Conservation (phyloP, 1,140 invertebrate genomes). For the Drosophila saltans region DNA sequence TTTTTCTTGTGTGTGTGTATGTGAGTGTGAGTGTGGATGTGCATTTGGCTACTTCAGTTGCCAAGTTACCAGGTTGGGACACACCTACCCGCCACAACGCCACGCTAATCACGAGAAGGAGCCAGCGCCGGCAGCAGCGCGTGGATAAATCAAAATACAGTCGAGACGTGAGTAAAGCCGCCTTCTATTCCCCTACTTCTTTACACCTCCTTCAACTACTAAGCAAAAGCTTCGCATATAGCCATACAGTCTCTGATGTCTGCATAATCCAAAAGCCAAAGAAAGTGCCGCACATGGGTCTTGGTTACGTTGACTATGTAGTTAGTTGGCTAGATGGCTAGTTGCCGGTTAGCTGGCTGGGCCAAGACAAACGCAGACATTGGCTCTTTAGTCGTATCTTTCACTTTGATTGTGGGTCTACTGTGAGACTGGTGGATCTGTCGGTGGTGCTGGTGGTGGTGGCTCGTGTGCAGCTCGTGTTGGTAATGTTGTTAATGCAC, state of each 20-base stretch:
- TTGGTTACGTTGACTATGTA: slow-evolving; percentile 38
- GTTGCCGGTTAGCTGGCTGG: slow-evolving; percentile 38
- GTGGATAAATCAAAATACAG: slow-evolving; percentile 81
- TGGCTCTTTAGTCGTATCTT: slow-evolving; percentile 77
- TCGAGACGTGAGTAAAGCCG: slow-evolving; percentile 58
- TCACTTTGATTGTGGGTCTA: slow-evolving; percentile 74
- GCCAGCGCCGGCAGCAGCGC: slow-evolving; percentile 56
- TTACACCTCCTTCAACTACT: slow-evolving; percentile 14
- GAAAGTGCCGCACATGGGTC: slow-evolving; percentile 68
- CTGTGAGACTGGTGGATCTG: slow-evolving; percentile 1
- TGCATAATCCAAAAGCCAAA: slow-evolving; percentile 71
- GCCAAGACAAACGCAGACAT: slow-evolving; percentile 74
- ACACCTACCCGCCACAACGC: slow-evolving; percentile 71
- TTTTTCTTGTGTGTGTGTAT: slow-evolving; percentile 20
- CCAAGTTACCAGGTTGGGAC: slow-evolving; percentile 74
- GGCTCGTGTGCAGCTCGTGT: slow-evolving; percentile 54
- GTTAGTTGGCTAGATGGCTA: slow-evolving; percentile 31
- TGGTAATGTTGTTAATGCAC: slow-evolving; percentile 34
- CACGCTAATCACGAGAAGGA: slow-evolving; percentile 72
- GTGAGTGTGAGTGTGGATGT: slow-evolving; percentile 16
- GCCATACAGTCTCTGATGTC: slow-evolving; percentile 30
- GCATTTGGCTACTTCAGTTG: slow-evolving; percentile 77
- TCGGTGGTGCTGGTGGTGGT: slow-evolving; percentile 44
- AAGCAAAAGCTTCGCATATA: not conserved
- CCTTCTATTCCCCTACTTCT: slow-evolving; percentile 35